Evolutionary conservation across 2,797 vertebrate species (phyloP).

Genomic region (Lepilemur ruficaudatus): DNA sequence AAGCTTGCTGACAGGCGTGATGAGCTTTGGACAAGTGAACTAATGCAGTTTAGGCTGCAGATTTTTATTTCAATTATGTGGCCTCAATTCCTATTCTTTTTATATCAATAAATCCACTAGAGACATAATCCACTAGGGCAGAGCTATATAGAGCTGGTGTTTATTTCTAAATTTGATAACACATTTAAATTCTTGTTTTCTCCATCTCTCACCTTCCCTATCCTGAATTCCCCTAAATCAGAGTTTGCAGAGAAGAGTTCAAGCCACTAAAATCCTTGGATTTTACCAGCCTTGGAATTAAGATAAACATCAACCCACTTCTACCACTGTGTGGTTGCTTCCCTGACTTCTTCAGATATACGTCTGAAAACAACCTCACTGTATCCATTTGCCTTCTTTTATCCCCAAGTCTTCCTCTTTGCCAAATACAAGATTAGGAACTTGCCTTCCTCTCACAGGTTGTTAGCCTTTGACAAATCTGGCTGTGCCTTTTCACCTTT

Average conservation of each 20-base stretch:
- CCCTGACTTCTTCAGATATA: not conserved
- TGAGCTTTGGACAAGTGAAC: not conserved
- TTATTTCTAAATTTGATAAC: slow-evolving; percentile 34
- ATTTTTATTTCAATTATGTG: slow-evolving; percentile 60
- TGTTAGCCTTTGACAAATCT: not conserved
- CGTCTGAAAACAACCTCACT: not conserved
- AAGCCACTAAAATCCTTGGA: not conserved
- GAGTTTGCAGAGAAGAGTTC: not conserved
- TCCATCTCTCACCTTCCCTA: not conserved
- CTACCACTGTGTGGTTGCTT: not conserved
- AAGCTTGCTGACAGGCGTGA: not conserved
- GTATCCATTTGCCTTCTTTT: not conserved
- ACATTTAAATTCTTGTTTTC: not conserved
- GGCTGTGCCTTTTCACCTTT: not conserved
- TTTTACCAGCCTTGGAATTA: not conserved
- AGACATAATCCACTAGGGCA: not conserved
- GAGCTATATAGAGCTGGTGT: not conserved
- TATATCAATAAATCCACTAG: slow-evolving; percentile 33
- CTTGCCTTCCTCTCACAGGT: not conserved
- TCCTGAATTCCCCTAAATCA: not conserved
- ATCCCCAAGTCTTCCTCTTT: not conserved
- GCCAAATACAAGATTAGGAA: not conserved
- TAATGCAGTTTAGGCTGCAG: slow-evolving; percentile 22
- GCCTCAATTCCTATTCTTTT: slow-evolving; percentile 41
- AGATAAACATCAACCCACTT: not conserved